Evolutionary conservation across 1,140 invertebrate species (phyloP), one percentile per base, ranked within the genome.

Genomic region (Luehdorfia chinensis): DNA sequence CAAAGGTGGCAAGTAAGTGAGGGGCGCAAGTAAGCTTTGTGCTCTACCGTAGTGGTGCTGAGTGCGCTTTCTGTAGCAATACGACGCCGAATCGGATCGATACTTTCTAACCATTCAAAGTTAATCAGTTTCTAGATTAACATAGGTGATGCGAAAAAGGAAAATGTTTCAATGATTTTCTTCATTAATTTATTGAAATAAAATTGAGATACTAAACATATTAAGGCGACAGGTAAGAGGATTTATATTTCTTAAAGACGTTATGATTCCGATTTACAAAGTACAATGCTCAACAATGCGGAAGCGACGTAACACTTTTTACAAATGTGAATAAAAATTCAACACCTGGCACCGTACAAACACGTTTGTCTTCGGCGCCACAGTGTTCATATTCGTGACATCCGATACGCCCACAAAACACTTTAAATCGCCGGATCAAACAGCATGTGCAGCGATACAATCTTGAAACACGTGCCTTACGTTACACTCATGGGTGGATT

Each of bases 391-490:
- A 59, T 33, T 59, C 56, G 49, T 70, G 77, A 73, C 71, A 84
- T 75, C 60, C 53, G 75, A 84, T 84, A 80, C 78, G 75, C 75
- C 76, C 78, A 84, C 70, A 78, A 68, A 78, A 73, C 60, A 76
- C 70, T 74, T 79, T 77, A 79, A 73, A 68, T 73, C 59, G 58
- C 69, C 77, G 75, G 76, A 83, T 80, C 76, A 83, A 79, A 81
- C 66, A 83, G 55, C 81, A 83, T 83, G 75, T 81, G 78, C 47
- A 66, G 36, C 25, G 78, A 83, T 77, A 58, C 44, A 64, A 79
- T 77, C 73, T 69, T 61, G 32, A 61, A 66, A 69, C 76, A 80
- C 75, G 72, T 75, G 71, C 58, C 58, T 64, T 41, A 14, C 0
- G 4, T 12, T 4, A 12, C 4, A n/a, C n/a, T 7, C 36, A 55